These are phyloP conservation scores for Darevskia mixta DNA, from an alignment of 2,797 vertebrate genomes.

Conservation along the genomic window DNA sequence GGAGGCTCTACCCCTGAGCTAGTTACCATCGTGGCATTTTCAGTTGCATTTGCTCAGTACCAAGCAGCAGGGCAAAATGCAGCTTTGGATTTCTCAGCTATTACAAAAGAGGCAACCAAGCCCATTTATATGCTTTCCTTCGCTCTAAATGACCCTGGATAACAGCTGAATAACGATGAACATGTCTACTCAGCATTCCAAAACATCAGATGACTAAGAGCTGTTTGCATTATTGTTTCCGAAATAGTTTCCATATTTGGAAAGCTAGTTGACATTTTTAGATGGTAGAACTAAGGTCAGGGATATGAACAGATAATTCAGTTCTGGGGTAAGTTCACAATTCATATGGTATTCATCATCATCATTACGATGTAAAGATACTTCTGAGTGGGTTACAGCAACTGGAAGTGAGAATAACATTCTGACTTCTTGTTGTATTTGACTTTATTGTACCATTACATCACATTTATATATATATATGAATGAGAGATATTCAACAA, in stretches of 20 bases:
- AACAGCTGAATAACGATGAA: not conserved
- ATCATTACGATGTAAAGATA: slow-evolving; percentile 30
- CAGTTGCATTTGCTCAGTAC: not conserved
- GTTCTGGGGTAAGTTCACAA: slow-evolving; percentile 11
- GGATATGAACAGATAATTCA: slow-evolving; percentile 6
- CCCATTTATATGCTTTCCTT: not conserved
- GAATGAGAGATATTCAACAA: not conserved
- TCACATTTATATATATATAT: not conserved
- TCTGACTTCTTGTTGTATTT: slow-evolving; percentile 36
- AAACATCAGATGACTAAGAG: slow-evolving; percentile 1
- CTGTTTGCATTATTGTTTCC: not conserved
- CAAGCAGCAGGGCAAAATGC: not conserved
- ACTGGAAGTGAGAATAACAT: not conserved
- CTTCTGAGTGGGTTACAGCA: slow-evolving; percentile 5
- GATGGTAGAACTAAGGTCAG: slow-evolving; percentile 37
- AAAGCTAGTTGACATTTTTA: slow-evolving; percentile 20
- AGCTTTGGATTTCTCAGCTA: not conserved
- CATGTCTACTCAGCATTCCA: not conserved
- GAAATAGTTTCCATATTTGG: slow-evolving; percentile 39
- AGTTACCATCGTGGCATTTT: not conserved
- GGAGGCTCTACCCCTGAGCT: not conserved
- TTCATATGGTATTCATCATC: slow-evolving; percentile 41
- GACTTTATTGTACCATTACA: slow-evolving; percentile 7
- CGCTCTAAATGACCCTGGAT: not conserved
- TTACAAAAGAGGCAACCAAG: not conserved